phyloP scores from a whole-genome alignment of 2,888 invertebrate genomes.

The Gerris lacustris region DNA sequence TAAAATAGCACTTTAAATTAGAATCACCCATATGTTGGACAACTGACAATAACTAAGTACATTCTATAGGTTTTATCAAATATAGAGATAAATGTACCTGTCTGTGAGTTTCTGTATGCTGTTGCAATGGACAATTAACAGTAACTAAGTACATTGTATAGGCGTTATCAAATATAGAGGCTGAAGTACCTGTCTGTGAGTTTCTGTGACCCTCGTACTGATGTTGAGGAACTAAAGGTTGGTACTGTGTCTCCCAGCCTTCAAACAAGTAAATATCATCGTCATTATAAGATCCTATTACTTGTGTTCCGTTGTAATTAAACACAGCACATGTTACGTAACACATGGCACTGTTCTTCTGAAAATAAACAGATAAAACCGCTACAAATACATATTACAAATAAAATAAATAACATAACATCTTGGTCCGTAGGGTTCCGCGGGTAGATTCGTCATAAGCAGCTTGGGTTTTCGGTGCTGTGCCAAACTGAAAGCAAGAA shows the following conservation, averaged over 20 bases:
- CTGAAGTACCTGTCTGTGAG: conserved; percentile 46
- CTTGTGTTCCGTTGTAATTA: conserved; percentile 80
- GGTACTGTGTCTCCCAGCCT: conserved; percentile 42
- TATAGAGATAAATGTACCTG: no score
- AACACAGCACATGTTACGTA: conserved; percentile 84
- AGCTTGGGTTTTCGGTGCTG: neutral
- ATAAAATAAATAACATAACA: neutral
- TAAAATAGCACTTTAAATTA: no score
- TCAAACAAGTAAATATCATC: conserved; percentile 85
- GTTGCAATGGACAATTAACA: no score
- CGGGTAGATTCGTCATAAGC: neutral
- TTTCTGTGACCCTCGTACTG: conserved; percentile 57
- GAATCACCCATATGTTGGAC: no score
- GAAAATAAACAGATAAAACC: conserved; percentile 23
- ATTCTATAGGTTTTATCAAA: no score
- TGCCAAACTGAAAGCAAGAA: no score
- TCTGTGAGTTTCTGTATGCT: no score
- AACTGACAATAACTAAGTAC: no score
- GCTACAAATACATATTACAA: neutral
- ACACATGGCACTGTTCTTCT: conserved; percentile 36
- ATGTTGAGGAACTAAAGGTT: conserved; percentile 42
- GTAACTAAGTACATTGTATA: no score
- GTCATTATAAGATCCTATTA: conserved; percentile 87
- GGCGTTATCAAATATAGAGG: neutral
- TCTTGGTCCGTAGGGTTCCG: neutral